Percentiles rank a stretch among this genome's conserved stretches.
Conservation (phyloP, 1,140 invertebrate species). For the Drosophila yakuba region DNA sequence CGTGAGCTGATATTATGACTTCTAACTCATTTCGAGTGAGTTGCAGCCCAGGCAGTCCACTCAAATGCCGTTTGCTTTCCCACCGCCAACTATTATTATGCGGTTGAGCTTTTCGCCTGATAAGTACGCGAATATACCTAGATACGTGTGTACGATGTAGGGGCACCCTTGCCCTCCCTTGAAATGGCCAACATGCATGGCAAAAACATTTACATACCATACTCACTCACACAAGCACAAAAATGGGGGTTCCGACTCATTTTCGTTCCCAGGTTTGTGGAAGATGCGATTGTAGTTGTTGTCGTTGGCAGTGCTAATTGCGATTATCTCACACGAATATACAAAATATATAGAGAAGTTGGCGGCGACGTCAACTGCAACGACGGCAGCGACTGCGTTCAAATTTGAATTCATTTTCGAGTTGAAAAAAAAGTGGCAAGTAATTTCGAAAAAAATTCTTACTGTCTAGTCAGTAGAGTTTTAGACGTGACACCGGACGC, state of each 20-base stretch:
- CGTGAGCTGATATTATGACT: not conserved
- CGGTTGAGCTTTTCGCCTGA: constrained; percentile 70
- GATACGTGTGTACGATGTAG: constrained; percentile 27
- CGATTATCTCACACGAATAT: constrained; percentile 77
- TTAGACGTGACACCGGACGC: constrained; percentile 73
- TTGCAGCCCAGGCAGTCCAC: constrained; percentile 13
- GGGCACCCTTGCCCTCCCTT: constrained; percentile 62
- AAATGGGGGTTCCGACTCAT: constrained; percentile 33
- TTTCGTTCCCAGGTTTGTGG: constrained; percentile 75
- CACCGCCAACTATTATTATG: constrained; percentile 65
- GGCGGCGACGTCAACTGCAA: constrained; percentile 50
- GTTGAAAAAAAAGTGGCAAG: constrained; percentile 71
- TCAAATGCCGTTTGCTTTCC: constrained; percentile 61
- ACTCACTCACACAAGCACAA: constrained; percentile 33
- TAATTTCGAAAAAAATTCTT: constrained; percentile 81
- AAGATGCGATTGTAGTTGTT: constrained; percentile 52
- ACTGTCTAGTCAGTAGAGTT: constrained; percentile 76
- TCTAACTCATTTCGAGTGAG: constrained; percentile 23
- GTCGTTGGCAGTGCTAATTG: constrained; percentile 76
- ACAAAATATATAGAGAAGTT: constrained; percentile 43
- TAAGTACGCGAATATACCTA: constrained; percentile 48
- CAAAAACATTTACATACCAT: constrained; percentile 62
- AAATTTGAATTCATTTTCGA: constrained; percentile 81
- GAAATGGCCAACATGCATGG: constrained; percentile 81
- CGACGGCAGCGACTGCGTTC: constrained; percentile 57